Percentiles rank a stretch among this genome's conserved stretches.
phyloP scores from a whole-genome alignment of 2,113 vertebrate genomes.

The Motacilla alba region DNA sequence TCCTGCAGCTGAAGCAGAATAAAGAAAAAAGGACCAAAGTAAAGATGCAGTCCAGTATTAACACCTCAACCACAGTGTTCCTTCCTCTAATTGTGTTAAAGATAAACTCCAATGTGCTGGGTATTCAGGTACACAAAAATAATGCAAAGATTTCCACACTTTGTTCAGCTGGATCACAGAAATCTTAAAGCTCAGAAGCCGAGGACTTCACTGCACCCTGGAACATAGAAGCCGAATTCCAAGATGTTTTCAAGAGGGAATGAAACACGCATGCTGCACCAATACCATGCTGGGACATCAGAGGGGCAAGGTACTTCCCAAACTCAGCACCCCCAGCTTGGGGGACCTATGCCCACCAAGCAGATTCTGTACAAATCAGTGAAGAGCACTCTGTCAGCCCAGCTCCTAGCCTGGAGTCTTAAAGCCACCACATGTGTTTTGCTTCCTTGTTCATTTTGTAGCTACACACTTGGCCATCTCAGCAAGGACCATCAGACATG shows the following conservation, averaged over 20 bases:
- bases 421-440: background rate
- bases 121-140: background rate
- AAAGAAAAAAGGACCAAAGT: background rate
- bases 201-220: background rate
- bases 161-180: background rate
- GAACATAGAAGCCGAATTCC: background rate
- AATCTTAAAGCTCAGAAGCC: background rate
- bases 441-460: background rate
- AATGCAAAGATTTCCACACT: background rate
- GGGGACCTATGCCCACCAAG: background rate
- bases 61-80: background rate
- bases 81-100: background rate
- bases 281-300: background rate
- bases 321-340: fast-evolving
- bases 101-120: background rate
- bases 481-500: background rate
- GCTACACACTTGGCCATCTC: background rate
- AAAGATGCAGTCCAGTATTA: background rate
- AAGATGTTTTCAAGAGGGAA: background rate
- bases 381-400: background rate
- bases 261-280: fast-evolving
- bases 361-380: background rate
- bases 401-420: background rate
- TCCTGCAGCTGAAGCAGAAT: background rate
- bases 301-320: background rate